Base-by-base conservation (phyloP, 1,140 invertebrate species). In the Hycleus cichorii region DNA sequence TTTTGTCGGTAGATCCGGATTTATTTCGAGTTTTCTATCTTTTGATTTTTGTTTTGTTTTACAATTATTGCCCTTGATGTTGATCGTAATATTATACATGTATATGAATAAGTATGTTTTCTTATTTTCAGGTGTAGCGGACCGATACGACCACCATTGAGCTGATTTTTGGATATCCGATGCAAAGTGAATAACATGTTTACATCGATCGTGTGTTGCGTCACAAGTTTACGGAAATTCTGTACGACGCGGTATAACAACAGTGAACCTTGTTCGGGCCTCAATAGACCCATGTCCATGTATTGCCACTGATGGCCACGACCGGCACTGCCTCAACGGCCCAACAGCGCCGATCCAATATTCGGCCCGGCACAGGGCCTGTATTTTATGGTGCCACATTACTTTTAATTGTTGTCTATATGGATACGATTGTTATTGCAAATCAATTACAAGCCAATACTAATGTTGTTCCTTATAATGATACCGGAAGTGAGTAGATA, bases 181-280 rank as follows among this genome's bases (percentile, higher is more conserved):
- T 11, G 39, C 45, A 44, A 53, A 53, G 45, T 58, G 50, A 58
- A 52, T 58, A 58, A 51, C 57, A 58, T 58, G 57, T 58, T 58
- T 53, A 58, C 48, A 58, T 45, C 52, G 49, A 58, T 52, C 42
- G 25, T 25, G 46, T 44, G 39, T 52, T 53, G 40, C 49, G 47
- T 49, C 47, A 58, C 46, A 40, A 52, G 49, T 52, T 58, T 53
- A 52, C 50, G 42, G 49, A 44, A 53, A 47, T 47, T 47, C 38
- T 47, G 57, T 52, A 47, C 45, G 43, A 43, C 25, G 57, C 45
- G 49, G 12, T 10, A 38, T 49, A 45, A 32, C 32, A 32, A 32
- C 32, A 32, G 39, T 43, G 39, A 53, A 59, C 49, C 57, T 54
- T 53, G 40, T 40, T 47, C 50, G 50, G 50, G 50, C 57, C 57